A percentile compares a stretch with the other conserved stretches of the same genome.
These are phyloP conservation scores for Ceratina calcarata DNA, from an alignment of 1,140 invertebrate genomes.

Conservation along the genomic window DNA sequence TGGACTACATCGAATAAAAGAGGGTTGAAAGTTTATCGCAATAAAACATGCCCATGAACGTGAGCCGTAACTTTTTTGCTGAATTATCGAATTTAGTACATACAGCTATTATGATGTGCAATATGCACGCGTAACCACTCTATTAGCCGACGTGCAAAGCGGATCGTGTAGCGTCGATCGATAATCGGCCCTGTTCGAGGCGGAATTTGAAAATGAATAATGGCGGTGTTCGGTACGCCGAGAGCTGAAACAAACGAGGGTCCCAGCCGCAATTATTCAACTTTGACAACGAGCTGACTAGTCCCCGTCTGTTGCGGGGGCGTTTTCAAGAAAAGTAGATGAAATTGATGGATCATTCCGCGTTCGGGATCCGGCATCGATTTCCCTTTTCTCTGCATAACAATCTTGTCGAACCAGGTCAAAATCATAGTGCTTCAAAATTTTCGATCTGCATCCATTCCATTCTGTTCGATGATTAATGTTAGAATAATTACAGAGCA, in stretches of 20 bases:
- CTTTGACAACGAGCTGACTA: slow-evolving; percentile 20
- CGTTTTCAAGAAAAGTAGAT: not conserved
- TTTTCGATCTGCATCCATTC: too few relatives aligned
- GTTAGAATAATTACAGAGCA: too few relatives aligned
- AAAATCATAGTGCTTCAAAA: too few relatives aligned
- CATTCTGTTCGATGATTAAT: too few relatives aligned
- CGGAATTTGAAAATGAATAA: slow-evolving; percentile 14
- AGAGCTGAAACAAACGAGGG: slow-evolving; percentile 7
- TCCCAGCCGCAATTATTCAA: slow-evolving; percentile 9
- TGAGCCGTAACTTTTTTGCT: too few relatives aligned
- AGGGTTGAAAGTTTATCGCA: not conserved
- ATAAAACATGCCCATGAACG: too few relatives aligned
- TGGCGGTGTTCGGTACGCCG: not conserved
- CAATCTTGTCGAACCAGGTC: too few relatives aligned
- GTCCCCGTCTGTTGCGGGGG: not conserved
- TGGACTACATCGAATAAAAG: too few relatives aligned
- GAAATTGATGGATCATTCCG: slow-evolving; percentile 2
- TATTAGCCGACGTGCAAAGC: slow-evolving; percentile 15
- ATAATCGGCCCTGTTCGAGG: not conserved
- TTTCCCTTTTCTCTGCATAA: too few relatives aligned
- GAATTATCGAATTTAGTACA: too few relatives aligned
- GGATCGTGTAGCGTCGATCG: slow-evolving; percentile 8
- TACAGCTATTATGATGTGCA: not conserved
- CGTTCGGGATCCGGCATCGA: too few relatives aligned
- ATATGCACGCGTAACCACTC: not conserved